A percentile compares a stretch with the other conserved stretches of the same genome.
These are phyloP conservation scores for Tachystola acroxantha DNA, from an alignment of 2,888 invertebrate species.

Conservation along the genomic window DNA sequence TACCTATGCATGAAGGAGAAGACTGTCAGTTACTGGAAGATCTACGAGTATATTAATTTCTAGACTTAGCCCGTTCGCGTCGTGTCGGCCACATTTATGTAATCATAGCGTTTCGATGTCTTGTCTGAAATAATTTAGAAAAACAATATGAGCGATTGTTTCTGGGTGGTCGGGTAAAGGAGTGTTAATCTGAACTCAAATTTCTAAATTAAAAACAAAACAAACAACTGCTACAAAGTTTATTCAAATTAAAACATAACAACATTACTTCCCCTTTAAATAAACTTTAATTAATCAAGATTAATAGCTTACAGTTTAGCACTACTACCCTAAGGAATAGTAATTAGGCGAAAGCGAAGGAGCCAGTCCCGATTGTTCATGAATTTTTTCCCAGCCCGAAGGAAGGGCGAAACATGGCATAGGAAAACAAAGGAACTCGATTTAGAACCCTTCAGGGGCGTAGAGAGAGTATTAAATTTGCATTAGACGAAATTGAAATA, in stretches of 20 bases:
- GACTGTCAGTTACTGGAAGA: too few relatives aligned
- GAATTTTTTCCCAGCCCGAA: slow-evolving; percentile 18
- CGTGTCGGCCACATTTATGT: too few relatives aligned
- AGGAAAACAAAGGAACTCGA: slow-evolving; percentile 69
- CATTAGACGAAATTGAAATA: slow-evolving; percentile 76
- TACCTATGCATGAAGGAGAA: too few relatives aligned
- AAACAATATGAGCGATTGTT: too few relatives aligned
- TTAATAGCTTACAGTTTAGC: slow-evolving; percentile 59
- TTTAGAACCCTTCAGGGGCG: slow-evolving; percentile 56
- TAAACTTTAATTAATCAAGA: slow-evolving; percentile 64
- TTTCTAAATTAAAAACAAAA: slow-evolving; percentile 7
- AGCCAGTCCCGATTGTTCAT: slow-evolving; percentile 14
- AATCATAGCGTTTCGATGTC: too few relatives aligned
- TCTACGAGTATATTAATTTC: too few relatives aligned
- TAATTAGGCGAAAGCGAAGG: slow-evolving; percentile 39
- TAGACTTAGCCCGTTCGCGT: too few relatives aligned
- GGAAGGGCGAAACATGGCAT: slow-evolving; percentile 22
- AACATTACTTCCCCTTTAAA: slow-evolving; percentile 23
- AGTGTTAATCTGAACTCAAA: too few relatives aligned
- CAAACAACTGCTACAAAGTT: background rate
- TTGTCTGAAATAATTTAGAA: too few relatives aligned
- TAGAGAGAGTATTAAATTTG: slow-evolving; percentile 74
- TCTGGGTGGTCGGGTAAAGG: too few relatives aligned
- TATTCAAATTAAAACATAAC: slow-evolving; percentile 26
- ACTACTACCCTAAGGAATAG: slow-evolving; percentile 46